phyloP scores from a whole-genome alignment of 2,888 invertebrate species.

The Formica aserva region DNA sequence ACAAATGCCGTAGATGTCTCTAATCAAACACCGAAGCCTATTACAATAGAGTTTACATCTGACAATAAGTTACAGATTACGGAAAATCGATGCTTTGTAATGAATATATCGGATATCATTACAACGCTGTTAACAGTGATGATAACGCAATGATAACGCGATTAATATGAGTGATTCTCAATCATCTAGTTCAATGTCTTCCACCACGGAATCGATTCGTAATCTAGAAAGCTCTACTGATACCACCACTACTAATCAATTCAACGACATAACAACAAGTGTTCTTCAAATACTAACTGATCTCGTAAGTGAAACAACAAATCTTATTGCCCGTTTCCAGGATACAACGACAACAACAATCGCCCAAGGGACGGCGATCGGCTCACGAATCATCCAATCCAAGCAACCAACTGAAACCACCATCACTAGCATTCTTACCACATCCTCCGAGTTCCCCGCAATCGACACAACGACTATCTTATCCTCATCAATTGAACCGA shows the following conservation, averaged over 20 bases:
- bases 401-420: conserved; percentile 69
- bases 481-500: conserved; percentile 50
- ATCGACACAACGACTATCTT: conserved; percentile 54
- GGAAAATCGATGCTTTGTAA: conserved; percentile 42
- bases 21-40: conserved; percentile 50
- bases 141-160: conserved; percentile 60
- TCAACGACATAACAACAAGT: conserved; percentile 61
- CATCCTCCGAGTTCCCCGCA: conserved; percentile 52
- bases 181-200: background rate
- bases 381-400: conserved; percentile 77
- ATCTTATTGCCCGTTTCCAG: conserved; percentile 84
- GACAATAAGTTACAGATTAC: conserved; percentile 10
- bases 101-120: conserved; percentile 26
- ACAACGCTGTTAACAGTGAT: conserved; percentile 26
- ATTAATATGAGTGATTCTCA: conserved; percentile 23
- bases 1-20: conserved; percentile 32
- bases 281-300: conserved; percentile 71
- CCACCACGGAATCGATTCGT: background rate
- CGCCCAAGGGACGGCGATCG: conserved; percentile 84
- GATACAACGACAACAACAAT: conserved; percentile 82
- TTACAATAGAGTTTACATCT: conserved; percentile 34
- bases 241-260: conserved; percentile 54
- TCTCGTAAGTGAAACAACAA: conserved; percentile 79
- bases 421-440: conserved; percentile 56
- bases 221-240: conserved; percentile 2